These are phyloP conservation scores for Scaptodrosophila lebanonensis DNA, from an alignment of 1,140 invertebrate genomes.

Conservation along the genomic window DNA sequence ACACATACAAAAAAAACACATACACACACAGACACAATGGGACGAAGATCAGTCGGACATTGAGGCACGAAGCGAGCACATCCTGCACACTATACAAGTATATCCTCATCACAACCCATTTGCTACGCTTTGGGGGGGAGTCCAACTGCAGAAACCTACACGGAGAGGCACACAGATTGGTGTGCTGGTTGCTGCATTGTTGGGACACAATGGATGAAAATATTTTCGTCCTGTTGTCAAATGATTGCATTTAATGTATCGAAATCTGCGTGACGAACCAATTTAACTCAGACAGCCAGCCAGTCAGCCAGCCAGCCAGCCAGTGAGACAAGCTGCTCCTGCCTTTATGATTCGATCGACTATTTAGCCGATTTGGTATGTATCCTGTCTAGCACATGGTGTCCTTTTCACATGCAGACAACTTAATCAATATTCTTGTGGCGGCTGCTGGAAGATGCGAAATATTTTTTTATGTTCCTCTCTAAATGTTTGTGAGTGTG, in stretches of 20 bases:
- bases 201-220: slow-evolving; percentile 76
- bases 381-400: slow-evolving; percentile 52
- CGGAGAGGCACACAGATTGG: slow-evolving; percentile 11
- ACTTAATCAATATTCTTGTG: slow-evolving; percentile 45
- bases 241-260: slow-evolving; percentile 77
- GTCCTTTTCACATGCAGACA: slow-evolving; percentile 13
- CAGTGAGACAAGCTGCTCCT: too few species aligned
- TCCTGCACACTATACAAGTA: slow-evolving; percentile 17
- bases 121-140: slow-evolving; percentile 70
- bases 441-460: background rate
- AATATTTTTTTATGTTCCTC: background rate
- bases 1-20: slow-evolving; percentile 25
- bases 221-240: slow-evolving; percentile 77
- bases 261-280: slow-evolving; percentile 76
- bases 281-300: slow-evolving; percentile 42
- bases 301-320: slow-evolving; percentile 3
- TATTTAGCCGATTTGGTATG: slow-evolving; percentile 17
- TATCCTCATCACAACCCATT: slow-evolving; percentile 54
- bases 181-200: slow-evolving; percentile 47
- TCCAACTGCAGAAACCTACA: slow-evolving; percentile 17
- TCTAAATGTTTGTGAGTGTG: background rate
- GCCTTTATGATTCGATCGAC: slow-evolving; percentile 62
- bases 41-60: slow-evolving; percentile 1
- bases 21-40: background rate
- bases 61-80: slow-evolving; percentile 8